Evolutionary conservation across 2,113 vertebrate genomes (phyloP).

Genomic region (Plecotus auritus): DNA sequence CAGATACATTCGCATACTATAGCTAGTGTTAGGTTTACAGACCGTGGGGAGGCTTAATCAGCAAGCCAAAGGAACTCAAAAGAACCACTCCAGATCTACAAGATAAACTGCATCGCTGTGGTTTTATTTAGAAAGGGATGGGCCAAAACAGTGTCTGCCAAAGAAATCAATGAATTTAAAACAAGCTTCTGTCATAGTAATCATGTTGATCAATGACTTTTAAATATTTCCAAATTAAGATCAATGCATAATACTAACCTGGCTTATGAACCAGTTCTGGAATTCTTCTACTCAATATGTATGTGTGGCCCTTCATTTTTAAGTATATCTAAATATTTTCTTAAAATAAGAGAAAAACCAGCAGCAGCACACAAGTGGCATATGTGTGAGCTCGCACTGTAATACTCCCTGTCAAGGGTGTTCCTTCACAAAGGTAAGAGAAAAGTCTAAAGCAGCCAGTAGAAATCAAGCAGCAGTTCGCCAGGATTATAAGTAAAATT

Average conservation of each 20-base stretch:
- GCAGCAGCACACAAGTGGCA: neutral
- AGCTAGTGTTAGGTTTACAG: neutral
- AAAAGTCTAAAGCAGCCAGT: neutral
- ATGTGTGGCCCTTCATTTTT: neutral
- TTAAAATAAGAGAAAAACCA: neutral
- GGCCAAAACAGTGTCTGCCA: neutral
- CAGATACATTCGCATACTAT: neutral
- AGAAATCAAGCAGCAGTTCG: neutral
- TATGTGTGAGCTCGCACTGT: neutral
- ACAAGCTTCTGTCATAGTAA: neutral
- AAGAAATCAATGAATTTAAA: neutral
- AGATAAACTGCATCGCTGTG: neutral
- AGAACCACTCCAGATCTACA: neutral
- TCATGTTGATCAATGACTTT: neutral
- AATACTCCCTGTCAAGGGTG: no score
- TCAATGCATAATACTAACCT: neutral
- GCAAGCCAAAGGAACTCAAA: neutral
- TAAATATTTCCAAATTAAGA: neutral
- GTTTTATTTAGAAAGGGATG: conserved; percentile 27
- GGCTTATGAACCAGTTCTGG: neutral
- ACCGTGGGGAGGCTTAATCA: neutral
- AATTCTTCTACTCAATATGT: neutral
- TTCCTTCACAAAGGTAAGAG: neutral
- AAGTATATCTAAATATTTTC: neutral
- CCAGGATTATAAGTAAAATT: neutral